Evolutionary conservation across 2,888 invertebrate species (phyloP).

Genomic region (Drosophila infuscata): DNA sequence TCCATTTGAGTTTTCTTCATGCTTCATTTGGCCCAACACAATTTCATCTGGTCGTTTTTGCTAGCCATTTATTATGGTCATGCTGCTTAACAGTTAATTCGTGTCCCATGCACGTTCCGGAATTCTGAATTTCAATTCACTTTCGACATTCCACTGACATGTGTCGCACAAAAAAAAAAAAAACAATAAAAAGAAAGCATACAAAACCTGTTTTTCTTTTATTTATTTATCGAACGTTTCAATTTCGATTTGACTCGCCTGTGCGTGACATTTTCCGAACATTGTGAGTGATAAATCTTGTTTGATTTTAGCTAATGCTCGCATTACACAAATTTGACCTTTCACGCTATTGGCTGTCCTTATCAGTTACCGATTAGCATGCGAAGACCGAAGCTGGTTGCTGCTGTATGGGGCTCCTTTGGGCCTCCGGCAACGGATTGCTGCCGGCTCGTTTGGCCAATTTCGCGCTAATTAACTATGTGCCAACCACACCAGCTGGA

Average conservation of each 20-base stretch:
- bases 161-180: conserved; percentile 12
- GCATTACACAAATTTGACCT: conserved; percentile 64
- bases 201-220: conserved; percentile 16
- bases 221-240: conserved; percentile 57
- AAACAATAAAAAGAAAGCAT: conserved; percentile 4
- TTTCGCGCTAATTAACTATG: conserved; percentile 79
- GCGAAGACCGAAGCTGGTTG: conserved; percentile 37
- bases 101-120: conserved; percentile 59
- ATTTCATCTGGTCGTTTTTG: conserved; percentile 28
- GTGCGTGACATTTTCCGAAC: conserved; percentile 67
- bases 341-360: conserved; percentile 62
- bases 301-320: conserved; percentile 64
- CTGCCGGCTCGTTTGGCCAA: conserved; percentile 48
- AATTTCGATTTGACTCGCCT: conserved; percentile 56
- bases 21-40: conserved; percentile 38
- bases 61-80: conserved; percentile 33
- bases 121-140: conserved; percentile 61
- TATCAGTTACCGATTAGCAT: conserved; percentile 76
- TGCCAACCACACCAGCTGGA: conserved; percentile 70
- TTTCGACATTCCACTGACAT: conserved; percentile 57
- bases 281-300: conserved; percentile 66
- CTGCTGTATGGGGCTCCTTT: not conserved
- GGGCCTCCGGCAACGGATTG: conserved; percentile 8
- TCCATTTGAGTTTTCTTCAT: conserved; percentile 26
- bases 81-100: conserved; percentile 62